Conservation (phyloP, 2,113 vertebrate species). For the Sylvilagus bachmani region DNA sequence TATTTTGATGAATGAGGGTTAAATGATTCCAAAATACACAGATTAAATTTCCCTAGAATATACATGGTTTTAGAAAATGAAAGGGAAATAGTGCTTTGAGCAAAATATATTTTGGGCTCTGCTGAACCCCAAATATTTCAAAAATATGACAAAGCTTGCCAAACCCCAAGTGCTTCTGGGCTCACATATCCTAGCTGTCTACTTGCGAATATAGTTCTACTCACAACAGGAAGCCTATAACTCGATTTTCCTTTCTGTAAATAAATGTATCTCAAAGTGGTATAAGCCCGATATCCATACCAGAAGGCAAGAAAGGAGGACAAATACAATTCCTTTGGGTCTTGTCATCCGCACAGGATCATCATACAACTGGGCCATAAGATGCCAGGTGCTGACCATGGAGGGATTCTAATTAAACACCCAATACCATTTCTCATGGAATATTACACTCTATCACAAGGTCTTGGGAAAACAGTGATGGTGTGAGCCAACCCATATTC, state of each 20-base stretch:
- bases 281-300: slow-evolving; percentile 29
- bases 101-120: slow-evolving; percentile 60
- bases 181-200: not conserved
- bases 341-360: slow-evolving; percentile 49
- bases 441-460: slow-evolving; percentile 70
- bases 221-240: slow-evolving; percentile 62
- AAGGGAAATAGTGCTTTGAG: slow-evolving; percentile 72
- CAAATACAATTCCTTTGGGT: slow-evolving; percentile 12
- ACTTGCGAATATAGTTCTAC: slow-evolving; percentile 35
- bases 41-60: slow-evolving; percentile 72
- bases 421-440: slow-evolving; percentile 74
- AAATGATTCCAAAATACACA: slow-evolving; percentile 75
- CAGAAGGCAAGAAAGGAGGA: slow-evolving; percentile 59
- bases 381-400: slow-evolving; percentile 79
- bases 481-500: not conserved
- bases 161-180: slow-evolving; percentile 56
- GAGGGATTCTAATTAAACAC: slow-evolving; percentile 80
- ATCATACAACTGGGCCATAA: not conserved
- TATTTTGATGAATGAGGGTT: slow-evolving; percentile 71
- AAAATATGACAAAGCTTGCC: slow-evolving; percentile 63
- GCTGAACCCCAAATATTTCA: slow-evolving; percentile 65
- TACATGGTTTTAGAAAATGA: slow-evolving; percentile 65
- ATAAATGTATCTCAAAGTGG: slow-evolving; percentile 60
- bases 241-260: slow-evolving; percentile 75
- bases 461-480: slow-evolving; percentile 62